phyloP scores from a whole-genome alignment of 2,888 invertebrate species.

The Tinea semifulvella region DNA sequence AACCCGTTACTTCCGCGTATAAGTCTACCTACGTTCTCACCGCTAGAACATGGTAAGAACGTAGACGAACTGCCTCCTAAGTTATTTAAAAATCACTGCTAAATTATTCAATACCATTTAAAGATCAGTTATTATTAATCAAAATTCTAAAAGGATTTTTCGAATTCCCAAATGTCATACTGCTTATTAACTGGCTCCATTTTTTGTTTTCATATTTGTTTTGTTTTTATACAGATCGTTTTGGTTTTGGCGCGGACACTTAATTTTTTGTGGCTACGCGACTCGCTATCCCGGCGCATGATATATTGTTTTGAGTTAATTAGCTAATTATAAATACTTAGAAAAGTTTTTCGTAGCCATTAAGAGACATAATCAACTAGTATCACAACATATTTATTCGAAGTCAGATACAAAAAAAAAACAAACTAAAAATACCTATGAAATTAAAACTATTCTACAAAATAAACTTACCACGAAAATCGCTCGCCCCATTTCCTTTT shows the following conservation, averaged over 20 bases:
- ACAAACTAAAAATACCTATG: too few relatives aligned
- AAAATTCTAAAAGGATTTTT: conserved; percentile 55
- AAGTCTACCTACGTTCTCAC: too few relatives aligned
- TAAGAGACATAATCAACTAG: too few relatives aligned
- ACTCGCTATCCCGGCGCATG: conserved; percentile 53
- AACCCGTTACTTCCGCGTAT: too few relatives aligned
- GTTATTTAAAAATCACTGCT: neutral
- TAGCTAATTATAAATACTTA: conserved; percentile 51
- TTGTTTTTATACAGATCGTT: conserved; percentile 61
- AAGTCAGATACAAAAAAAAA: too few relatives aligned
- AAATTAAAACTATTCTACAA: too few relatives aligned
- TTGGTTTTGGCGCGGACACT: conserved; percentile 64
- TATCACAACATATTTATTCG: too few relatives aligned
- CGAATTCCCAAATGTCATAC: conserved; percentile 66
- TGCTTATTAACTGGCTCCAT: conserved; percentile 64
- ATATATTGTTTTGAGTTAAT: conserved; percentile 65
- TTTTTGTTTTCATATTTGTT: conserved; percentile 48
- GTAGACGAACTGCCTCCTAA: too few relatives aligned
- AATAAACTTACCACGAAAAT: too few relatives aligned
- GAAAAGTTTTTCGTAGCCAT: too few relatives aligned
- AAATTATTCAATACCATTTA: conserved; percentile 18
- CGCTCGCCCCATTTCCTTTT: too few relatives aligned
- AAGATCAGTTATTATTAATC: conserved; percentile 49
- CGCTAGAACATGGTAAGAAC: too few relatives aligned
- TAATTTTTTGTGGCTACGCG: conserved; percentile 53